Percentiles rank a stretch among this genome's conserved stretches.
phyloP scores from a whole-genome alignment of 1,140 invertebrate genomes.

The Phenacoccus solenopsis region DNA sequence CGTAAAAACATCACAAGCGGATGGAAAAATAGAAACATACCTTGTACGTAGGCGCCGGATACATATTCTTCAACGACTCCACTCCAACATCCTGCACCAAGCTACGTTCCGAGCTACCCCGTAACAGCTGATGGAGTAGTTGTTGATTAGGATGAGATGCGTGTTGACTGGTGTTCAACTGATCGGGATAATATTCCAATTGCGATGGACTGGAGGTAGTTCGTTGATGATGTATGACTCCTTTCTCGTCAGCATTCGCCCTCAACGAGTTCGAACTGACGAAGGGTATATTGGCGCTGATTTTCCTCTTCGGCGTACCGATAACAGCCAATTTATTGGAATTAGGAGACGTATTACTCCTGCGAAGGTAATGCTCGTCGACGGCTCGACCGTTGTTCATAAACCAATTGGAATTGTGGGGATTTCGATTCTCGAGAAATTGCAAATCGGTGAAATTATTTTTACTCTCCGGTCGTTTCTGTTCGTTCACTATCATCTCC shows the following conservation, averaged over 20 bases:
- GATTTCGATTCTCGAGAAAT: constrained; percentile 32
- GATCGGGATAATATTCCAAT: constrained; percentile 40
- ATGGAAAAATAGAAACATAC: not conserved
- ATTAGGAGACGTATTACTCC: constrained; percentile 25
- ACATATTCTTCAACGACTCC: constrained; percentile 7
- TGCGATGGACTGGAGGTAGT: constrained; percentile 68
- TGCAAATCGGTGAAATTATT: constrained; percentile 39
- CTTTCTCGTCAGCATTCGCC: constrained; percentile 25
- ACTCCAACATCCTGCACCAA: constrained; percentile 20
- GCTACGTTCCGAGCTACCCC: constrained; percentile 56
- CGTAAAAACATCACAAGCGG: too few species aligned
- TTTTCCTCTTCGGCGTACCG: constrained; percentile 36
- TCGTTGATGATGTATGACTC: constrained; percentile 48
- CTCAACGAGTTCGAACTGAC: constrained; percentile 28
- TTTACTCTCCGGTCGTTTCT: constrained; percentile 51
- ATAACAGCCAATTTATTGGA: constrained; percentile 13
- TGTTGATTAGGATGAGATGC: constrained; percentile 49
- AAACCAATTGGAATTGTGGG: not conserved
- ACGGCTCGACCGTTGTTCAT: constrained; percentile 31
- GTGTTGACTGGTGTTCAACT: constrained; percentile 2
- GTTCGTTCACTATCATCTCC: constrained; percentile 69
- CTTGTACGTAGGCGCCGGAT: not conserved
- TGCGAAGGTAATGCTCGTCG: constrained; percentile 37
- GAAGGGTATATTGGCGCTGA: constrained; percentile 38
- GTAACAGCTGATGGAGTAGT: constrained; percentile 54